Base-by-base conservation (phyloP, 2,113 vertebrate species). In the Gymnarchus niloticus region DNA sequence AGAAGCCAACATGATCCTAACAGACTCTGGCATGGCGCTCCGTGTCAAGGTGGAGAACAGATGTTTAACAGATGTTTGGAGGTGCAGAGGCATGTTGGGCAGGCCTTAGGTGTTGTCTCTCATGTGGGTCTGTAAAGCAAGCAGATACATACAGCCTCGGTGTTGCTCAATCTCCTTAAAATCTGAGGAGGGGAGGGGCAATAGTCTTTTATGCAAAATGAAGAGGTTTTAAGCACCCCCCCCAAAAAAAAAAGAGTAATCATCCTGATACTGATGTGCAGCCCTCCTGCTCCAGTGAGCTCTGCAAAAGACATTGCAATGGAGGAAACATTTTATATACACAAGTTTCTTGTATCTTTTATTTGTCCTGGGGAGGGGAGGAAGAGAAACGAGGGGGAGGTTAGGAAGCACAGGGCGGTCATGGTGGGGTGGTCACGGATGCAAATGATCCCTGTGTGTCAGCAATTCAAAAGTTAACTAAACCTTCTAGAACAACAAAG, bases 241-340 rank as follows among this genome's bases (percentile, higher is more conserved):
- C 44, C 52, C 84, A 61, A 56, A 81, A 56, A 14, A 6, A 41
- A 25, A 86, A 57, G 85, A 80, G 77, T 48, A 87, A 82, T 81
- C 86, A 84, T 84, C 49, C 57, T 56, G 48, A 37, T 17, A 46
- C 21, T 14, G 80, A 86, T 57, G 80, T 77, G 59, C 84, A 84
- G 23, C 46, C 23, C 56, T 23, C 65, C 41, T 7, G 46, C 81
- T 86, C n/a, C 25, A 25, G 28, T 65, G 48, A 61, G 56, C n/a
- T 73, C 87, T 87, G 89, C 83, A 54, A 88, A 90, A 91, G 76
- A 82, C 83, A 89, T 89, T 85, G 80, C 57, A 48, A n/a, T 17
- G 73, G 33, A 52, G n/a, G n/a, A 82, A 56, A 28, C 51, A 25
- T 41, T 21, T 33, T 19, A 41, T 73, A 14, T 9, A 54, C 28